Conservation (phyloP, 2,113 vertebrate genomes). For the Herpetotheres cachinnans region DNA sequence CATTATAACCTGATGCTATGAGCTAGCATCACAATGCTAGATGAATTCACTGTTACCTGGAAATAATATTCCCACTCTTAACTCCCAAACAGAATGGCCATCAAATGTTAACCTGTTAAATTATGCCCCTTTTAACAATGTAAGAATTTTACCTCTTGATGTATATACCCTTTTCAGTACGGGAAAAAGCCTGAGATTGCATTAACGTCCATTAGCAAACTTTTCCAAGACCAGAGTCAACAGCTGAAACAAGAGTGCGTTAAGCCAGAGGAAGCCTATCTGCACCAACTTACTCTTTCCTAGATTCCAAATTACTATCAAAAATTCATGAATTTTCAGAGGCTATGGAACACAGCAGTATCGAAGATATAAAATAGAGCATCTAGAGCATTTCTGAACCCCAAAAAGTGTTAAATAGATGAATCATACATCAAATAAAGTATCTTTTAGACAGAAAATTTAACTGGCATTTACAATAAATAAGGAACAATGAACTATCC, state of each 20-base stretch:
- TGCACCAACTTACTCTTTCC: not conserved
- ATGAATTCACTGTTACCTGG: not conserved
- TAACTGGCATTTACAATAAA: not conserved
- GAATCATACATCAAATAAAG: not conserved
- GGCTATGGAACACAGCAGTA: not conserved
- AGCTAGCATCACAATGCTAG: too few species aligned
- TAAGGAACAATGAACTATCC: not conserved
- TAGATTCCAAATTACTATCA: not conserved
- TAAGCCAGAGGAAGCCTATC: not conserved
- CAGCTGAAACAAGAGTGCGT: not conserved
- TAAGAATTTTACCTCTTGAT: not conserved
- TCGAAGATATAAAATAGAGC: not conserved
- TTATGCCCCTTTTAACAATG: not conserved
- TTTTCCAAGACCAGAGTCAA: not conserved
- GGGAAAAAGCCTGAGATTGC: not conserved
- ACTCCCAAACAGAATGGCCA: not conserved
- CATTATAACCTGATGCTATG: not conserved
- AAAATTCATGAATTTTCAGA: not conserved
- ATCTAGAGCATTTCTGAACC: not conserved
- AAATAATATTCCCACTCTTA: not conserved
- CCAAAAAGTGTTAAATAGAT: not conserved
- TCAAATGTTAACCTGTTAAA: not conserved
- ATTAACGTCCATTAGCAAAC: not conserved
- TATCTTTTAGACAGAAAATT: not conserved
- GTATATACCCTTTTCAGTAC: not conserved